These are phyloP conservation scores for Cephonodes hylas DNA, from an alignment of 2,888 invertebrate genomes.

Conservation along the genomic window DNA sequence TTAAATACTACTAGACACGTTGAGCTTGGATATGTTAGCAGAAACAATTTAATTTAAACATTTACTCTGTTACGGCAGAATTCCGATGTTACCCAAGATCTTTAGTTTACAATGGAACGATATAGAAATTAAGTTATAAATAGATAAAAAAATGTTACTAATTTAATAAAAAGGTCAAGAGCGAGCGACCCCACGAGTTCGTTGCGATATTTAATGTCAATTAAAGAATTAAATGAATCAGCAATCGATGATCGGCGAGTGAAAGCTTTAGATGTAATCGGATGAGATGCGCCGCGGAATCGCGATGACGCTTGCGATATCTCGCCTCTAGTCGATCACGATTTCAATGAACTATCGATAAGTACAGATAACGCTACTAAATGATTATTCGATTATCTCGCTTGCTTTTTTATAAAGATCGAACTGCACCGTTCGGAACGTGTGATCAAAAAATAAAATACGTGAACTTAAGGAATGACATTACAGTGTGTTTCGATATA, in stretches of 20 bases:
- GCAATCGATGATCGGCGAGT: slow-evolving; percentile 52
- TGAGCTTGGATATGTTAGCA: neutral
- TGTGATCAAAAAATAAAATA: slow-evolving; percentile 35
- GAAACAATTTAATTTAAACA: too few relatives aligned
- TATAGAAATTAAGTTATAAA: slow-evolving; percentile 31
- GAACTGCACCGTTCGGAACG: slow-evolving; percentile 30
- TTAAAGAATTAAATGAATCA: slow-evolving; percentile 71
- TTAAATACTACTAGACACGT: neutral
- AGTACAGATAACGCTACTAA: slow-evolving; percentile 36
- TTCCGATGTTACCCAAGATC: neutral
- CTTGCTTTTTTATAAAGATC: slow-evolving; percentile 35
- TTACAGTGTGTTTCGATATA: slow-evolving; percentile 5
- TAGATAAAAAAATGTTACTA: slow-evolving; percentile 48
- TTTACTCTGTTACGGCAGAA: too few relatives aligned
- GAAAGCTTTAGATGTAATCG: slow-evolving; percentile 69
- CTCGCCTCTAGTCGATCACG: slow-evolving; percentile 29
- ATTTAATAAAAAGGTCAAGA: slow-evolving; percentile 65
- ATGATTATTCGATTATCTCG: slow-evolving; percentile 31
- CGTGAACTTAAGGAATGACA: slow-evolving; percentile 5
- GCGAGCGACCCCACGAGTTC: slow-evolving; percentile 53
- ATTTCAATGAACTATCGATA: slow-evolving; percentile 36
- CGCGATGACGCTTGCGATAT: slow-evolving; percentile 36
- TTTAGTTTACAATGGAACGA: slow-evolving; percentile 7
- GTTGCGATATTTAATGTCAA: slow-evolving; percentile 64
- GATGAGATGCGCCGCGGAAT: slow-evolving; percentile 48